These are phyloP conservation scores for Silvanus unidentatus DNA, from an alignment of 2,888 invertebrate genomes.

Conservation along the genomic window DNA sequence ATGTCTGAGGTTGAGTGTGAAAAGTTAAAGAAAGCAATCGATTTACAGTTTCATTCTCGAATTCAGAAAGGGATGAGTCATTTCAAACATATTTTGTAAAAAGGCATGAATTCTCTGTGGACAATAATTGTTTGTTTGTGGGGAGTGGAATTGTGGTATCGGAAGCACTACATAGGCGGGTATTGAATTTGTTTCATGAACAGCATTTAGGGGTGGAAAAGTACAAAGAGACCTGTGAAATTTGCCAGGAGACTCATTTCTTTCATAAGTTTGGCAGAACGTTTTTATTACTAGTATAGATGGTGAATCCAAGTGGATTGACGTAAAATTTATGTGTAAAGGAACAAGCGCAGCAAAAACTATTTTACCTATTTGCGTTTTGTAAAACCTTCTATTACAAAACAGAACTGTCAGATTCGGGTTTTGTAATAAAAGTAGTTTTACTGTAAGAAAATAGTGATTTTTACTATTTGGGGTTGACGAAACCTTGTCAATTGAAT, in stretches of 20 bases:
- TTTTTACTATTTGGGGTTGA: no score
- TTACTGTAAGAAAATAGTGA: no score
- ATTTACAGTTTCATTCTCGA: no score
- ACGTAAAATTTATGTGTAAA: slow-evolving; percentile 20
- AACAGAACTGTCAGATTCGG: no score
- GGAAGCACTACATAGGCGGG: slow-evolving; percentile 5
- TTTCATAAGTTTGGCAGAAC: neutral
- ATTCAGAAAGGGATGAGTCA: no score
- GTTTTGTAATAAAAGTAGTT: no score
- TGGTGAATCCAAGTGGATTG: slow-evolving; percentile 21
- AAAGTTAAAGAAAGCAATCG: no score
- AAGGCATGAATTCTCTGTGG: slow-evolving; percentile 16
- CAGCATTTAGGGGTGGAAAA: slow-evolving; percentile 21
- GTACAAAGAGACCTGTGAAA: slow-evolving; percentile 15
- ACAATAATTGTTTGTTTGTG: slow-evolving; percentile 16
- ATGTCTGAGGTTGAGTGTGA: no score
- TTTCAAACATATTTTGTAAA: slow-evolving; percentile 14
- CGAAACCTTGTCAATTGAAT: no score
- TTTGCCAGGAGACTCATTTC: slow-evolving; percentile 15
- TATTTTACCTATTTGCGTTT: no score
- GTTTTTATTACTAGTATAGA: slow-evolving; percentile 21
- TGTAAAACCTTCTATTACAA: no score
- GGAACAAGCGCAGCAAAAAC: slow-evolving; percentile 16
- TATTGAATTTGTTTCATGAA: slow-evolving; percentile 19
- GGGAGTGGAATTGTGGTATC: slow-evolving; percentile 19